Evolutionary conservation across 2,797 vertebrate species (phyloP).

Genomic region (Acanthis flammea): DNA sequence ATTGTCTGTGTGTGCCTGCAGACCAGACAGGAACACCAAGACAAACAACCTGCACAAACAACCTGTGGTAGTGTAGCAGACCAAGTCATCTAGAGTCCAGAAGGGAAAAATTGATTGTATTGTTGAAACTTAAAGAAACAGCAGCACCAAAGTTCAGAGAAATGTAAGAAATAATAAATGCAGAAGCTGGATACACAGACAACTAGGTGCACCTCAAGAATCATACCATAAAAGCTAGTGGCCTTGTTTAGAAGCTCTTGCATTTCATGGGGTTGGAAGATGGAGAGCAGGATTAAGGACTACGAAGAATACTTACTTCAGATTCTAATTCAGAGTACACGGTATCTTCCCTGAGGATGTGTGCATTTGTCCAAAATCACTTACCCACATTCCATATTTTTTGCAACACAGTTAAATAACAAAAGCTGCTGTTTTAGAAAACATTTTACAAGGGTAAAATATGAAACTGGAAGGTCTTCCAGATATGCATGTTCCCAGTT

Average conservation of each 20-base stretch:
- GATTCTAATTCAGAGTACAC: neutral
- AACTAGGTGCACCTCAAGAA: neutral
- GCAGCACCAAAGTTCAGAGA: neutral
- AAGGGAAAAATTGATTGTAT: neutral
- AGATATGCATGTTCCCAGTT: neutral
- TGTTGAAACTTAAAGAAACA: neutral
- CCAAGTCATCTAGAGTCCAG: neutral
- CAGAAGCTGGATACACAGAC: neutral
- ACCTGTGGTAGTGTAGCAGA: neutral
- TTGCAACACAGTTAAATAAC: neutral
- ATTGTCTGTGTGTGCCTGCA: neutral
- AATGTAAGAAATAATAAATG: neutral
- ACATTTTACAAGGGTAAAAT: neutral
- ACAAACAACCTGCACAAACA: neutral
- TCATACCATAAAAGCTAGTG: neutral
- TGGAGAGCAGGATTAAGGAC: neutral
- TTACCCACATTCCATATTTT: neutral
- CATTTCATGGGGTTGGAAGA: neutral
- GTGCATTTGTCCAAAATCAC: neutral
- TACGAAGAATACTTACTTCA: neutral
- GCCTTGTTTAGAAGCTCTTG: neutral
- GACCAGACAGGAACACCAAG: neutral
- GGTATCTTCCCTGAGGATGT: neutral
- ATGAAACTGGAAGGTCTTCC: neutral
- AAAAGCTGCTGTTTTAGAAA: neutral